Evolutionary conservation across 2,797 vertebrate species (phyloP).

Genomic region (Pogonophryne albipinna): DNA sequence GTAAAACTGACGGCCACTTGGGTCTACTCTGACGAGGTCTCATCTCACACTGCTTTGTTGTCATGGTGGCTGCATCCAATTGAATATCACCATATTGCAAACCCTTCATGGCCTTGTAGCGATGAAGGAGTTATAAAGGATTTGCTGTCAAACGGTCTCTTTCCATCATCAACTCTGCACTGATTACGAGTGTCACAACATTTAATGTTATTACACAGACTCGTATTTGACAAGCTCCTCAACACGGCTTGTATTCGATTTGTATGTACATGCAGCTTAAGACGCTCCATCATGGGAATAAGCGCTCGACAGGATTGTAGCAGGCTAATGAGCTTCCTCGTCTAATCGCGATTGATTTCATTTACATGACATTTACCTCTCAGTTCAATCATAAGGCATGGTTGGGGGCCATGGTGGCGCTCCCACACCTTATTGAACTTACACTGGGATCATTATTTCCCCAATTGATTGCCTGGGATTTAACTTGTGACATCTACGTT

Average conservation of each 20-base stretch:
- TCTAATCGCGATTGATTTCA: conserved; percentile 81
- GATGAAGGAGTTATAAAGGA: neutral
- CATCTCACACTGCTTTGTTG: conserved; percentile 16
- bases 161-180: conserved; percentile 33
- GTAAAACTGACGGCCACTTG: conserved; percentile 52
- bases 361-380: conserved; percentile 82
- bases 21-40: conserved; percentile 35
- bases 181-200: conserved; percentile 66
- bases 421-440: conserved; percentile 57
- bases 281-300: conserved; percentile 75
- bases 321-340: conserved; percentile 76
- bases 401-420: conserved; percentile 32
- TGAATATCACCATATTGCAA: conserved; percentile 16
- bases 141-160: conserved; percentile 15
- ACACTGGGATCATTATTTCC: conserved; percentile 71
- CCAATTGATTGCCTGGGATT: conserved; percentile 67
- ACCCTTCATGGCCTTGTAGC: conserved; percentile 28
- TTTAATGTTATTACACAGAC: conserved; percentile 56
- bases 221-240: conserved; percentile 67
- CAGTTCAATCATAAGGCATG: conserved; percentile 68
- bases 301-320: conserved; percentile 74
- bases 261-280: conserved; percentile 65
- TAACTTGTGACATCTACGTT: conserved; percentile 63
- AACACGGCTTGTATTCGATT: conserved; percentile 60
- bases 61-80: conserved; percentile 18